Base-by-base conservation (phyloP, 2,797 vertebrate species). In the Podarcis siculus region DNA sequence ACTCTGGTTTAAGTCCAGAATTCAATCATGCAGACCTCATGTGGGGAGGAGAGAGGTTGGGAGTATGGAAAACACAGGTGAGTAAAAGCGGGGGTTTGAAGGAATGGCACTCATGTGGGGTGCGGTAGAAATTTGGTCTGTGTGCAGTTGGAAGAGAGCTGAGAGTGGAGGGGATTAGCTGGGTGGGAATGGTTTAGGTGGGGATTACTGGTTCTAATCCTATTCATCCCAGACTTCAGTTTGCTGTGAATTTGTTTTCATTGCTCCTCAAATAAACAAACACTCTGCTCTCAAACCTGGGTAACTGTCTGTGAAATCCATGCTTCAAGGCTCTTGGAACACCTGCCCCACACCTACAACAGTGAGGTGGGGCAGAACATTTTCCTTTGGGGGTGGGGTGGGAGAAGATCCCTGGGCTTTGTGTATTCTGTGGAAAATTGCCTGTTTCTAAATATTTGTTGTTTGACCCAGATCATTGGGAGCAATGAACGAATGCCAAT, bases 21-120 rank as follows among this genome's bases (percentile, higher is more conserved):
- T 42, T 82, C 73, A 1, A 27, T 37, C 23, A 58, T 3, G 1
- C 39, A n/a, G 66, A 58, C 66, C 35, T 80, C 66, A 78, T 64
- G 61, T 19, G 19, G 61, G 61, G 19, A 64, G 67, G 67, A 69
- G 67, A 9, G 7, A 69, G 27, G 69, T 71, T 3, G 13, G 27
- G 12, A 71, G 69, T n/a, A 71, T 30, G n/a, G 69, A n/a, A n/a
- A 71, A 55, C 13, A 3, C 49, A 55, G 49, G 49, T 55, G 17
- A n/a, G 27, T 71, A 12, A n/a, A 71, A n/a, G 13, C 0, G 27
- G 4, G 27, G n/a, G 1, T 0, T 10, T n/a, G 69, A 71, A 71
- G 12, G 27, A 71, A 71, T 64, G 61, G 61, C 21, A n/a, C 8
- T 71, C n/a, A n/a, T 13, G 67, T 25, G 67, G 30, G 30, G n/a